Evolutionary conservation across 2,113 vertebrate species (phyloP).

Genomic region (Hemiprocne comata): DNA sequence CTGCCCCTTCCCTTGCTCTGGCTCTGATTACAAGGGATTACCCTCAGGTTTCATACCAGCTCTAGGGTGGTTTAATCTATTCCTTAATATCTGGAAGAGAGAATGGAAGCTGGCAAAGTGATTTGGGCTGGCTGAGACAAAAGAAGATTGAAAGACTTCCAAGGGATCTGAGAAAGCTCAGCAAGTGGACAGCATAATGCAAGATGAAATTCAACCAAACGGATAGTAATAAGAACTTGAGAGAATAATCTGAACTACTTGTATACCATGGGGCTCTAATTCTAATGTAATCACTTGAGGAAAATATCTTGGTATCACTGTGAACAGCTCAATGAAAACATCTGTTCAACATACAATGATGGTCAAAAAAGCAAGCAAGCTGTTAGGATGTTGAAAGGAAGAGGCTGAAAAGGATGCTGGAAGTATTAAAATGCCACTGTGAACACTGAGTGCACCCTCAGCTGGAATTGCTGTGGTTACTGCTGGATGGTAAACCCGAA

Average conservation of each 20-base stretch:
- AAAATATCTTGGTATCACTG: constrained; percentile 52
- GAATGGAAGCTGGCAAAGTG: constrained; percentile 33
- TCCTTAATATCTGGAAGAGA: constrained; percentile 56
- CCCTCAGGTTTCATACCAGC: constrained; percentile 15
- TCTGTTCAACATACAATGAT: constrained; percentile 21
- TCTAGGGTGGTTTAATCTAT: constrained; percentile 54
- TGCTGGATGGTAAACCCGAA: background rate
- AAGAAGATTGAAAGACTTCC: constrained; percentile 67
- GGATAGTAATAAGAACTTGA: constrained; percentile 37
- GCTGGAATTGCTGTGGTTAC: background rate
- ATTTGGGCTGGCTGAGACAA: constrained; percentile 51
- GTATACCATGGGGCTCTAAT: constrained; percentile 11
- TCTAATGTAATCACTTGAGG: constrained; percentile 58
- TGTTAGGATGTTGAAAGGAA: background rate
- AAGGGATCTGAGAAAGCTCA: constrained; percentile 55
- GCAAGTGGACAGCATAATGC: constrained; percentile 45
- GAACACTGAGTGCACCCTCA: background rate
- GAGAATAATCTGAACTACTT: constrained; percentile 60
- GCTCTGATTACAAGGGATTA: constrained; percentile 50
- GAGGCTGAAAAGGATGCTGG: background rate
- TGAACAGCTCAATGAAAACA: constrained; percentile 47
- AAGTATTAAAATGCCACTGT: background rate
- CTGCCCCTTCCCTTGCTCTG: background rate
- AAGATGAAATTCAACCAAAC: constrained; percentile 48
- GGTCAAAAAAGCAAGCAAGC: constrained; percentile 49